Evolutionary conservation across 2,888 invertebrate genomes (phyloP), one percentile per base, ranked within the genome.

Genomic region (Diarsia brunnea): DNA sequence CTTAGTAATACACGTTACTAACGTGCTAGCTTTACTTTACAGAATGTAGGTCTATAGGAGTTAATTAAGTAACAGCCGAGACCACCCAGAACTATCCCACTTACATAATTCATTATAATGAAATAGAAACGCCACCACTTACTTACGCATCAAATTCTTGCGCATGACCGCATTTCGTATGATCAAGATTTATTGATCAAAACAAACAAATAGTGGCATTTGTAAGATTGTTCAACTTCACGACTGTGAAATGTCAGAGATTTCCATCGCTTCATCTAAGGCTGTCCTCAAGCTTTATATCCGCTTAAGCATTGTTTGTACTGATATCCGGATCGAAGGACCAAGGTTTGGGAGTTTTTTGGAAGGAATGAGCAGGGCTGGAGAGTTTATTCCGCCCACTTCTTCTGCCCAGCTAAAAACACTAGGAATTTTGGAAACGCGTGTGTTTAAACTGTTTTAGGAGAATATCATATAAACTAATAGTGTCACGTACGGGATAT

Each of bases 161-260:
- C 65, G 55, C 69, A 51, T 63, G 73, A 69, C 58, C 70, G 60
- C 53, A 43, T 78, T 78, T 63, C n/a, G 49, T 53, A 47, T 45
- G 53, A 79, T 84, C 68, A 85, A 53, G 83, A 82, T 81, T 67
- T 72, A 81, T 69, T 67, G 66, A 64, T 70, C 75, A 73, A 78
- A 78, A 75, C 12, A 83, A 77, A 78, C 71, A 77, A 75, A 71
- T 68, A 65, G 38, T 76, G 74, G n/a, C 76, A 86, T 82, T 84
- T 83, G 58, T 67, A 21, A 69, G 19, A 67, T 68, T 70, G 63
- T 66, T 65, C 69, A 73, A 66, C 53, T 64, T 69, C 87, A 81
- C 82, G 81, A 86, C 64, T 73, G 60, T 58, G 68, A 85, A 87
- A 89, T 88, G 85, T 81, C 87, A 86, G 75, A 78, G 73, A 81